Evolutionary conservation across 2,888 invertebrate genomes (phyloP).

Genomic region (Bruchidius siliquastri): DNA sequence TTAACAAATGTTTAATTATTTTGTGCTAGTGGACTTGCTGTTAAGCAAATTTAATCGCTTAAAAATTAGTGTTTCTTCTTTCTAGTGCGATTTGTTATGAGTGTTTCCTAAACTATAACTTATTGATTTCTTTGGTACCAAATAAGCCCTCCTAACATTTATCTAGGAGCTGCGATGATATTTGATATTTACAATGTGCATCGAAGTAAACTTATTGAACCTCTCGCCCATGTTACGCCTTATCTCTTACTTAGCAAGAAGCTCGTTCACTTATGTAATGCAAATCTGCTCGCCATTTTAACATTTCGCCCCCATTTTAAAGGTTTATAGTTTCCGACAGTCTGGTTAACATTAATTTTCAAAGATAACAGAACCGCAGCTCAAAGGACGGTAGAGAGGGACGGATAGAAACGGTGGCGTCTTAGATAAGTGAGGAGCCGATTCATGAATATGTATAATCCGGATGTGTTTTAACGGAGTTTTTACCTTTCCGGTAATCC

Average conservation of each 20-base stretch:
- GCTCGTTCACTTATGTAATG: constrained; percentile 29
- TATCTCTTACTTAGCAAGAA: neutral
- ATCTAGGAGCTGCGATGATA: too few species aligned
- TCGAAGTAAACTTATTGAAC: neutral
- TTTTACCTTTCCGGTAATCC: constrained; percentile 30
- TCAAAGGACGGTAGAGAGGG: constrained; percentile 30
- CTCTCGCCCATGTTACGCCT: neutral
- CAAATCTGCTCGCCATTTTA: constrained; percentile 33
- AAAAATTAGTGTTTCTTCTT: too few species aligned
- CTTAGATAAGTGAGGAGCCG: constrained; percentile 33
- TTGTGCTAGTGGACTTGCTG: too few species aligned
- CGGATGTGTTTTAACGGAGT: constrained; percentile 35
- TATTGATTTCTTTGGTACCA: too few species aligned
- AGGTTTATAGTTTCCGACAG: constrained; percentile 41
- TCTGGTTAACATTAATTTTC: constrained; percentile 38
- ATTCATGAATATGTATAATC: constrained; percentile 38
- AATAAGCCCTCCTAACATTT: too few species aligned
- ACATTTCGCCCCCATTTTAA: constrained; percentile 43
- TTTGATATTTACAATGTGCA: neutral
- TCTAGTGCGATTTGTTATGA: too few species aligned
- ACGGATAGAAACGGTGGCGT: constrained; percentile 25
- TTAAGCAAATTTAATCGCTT: too few species aligned
- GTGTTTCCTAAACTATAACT: too few species aligned
- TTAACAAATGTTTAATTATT: too few species aligned
- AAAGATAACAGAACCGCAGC: constrained; percentile 33